A percentile compares a stretch with the other conserved stretches of the same genome.
These are phyloP conservation scores for Nothobranchius furzeri DNA, from an alignment of 2,113 vertebrate species.

Conservation along the genomic window DNA sequence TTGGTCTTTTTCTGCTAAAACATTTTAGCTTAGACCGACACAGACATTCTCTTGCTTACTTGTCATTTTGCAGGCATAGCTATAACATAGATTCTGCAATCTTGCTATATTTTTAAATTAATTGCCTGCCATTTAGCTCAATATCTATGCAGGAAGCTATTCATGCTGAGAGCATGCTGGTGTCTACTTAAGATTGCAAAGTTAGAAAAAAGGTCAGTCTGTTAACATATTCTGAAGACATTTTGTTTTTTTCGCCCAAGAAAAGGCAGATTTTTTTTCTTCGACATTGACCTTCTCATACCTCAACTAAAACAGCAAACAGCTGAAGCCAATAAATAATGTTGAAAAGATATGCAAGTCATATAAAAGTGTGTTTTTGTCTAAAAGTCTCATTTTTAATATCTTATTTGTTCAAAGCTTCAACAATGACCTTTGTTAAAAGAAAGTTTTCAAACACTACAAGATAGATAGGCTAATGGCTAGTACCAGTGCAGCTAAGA, in stretches of 20 bases:
- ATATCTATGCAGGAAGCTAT: background rate
- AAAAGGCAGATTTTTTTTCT: background rate
- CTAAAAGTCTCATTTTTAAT: too few species aligned
- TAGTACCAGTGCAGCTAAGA: too few species aligned
- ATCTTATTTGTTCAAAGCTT: too few species aligned
- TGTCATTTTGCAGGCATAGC: background rate
- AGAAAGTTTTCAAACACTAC: too few species aligned
- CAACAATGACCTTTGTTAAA: too few species aligned
- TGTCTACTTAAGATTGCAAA: background rate
- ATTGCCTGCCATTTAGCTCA: background rate
- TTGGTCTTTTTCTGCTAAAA: background rate
- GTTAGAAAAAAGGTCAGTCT: conserved; percentile 4
- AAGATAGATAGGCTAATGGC: too few species aligned
- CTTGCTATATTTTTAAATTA: background rate
- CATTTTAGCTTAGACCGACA: background rate
- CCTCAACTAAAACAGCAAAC: too few species aligned
- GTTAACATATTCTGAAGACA: background rate
- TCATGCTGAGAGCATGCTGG: conserved; percentile 4
- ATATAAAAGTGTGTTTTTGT: too few species aligned
- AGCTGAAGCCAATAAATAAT: too few species aligned
- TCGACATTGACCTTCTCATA: too few species aligned
- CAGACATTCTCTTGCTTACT: background rate
- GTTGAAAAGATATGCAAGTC: too few species aligned
- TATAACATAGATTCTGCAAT: conserved; percentile 10
- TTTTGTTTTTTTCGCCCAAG: background rate